Evolutionary conservation across 1,140 invertebrate species (phyloP), one percentile per base, ranked within the genome.

Genomic region (Chironomus striatipennis): DNA sequence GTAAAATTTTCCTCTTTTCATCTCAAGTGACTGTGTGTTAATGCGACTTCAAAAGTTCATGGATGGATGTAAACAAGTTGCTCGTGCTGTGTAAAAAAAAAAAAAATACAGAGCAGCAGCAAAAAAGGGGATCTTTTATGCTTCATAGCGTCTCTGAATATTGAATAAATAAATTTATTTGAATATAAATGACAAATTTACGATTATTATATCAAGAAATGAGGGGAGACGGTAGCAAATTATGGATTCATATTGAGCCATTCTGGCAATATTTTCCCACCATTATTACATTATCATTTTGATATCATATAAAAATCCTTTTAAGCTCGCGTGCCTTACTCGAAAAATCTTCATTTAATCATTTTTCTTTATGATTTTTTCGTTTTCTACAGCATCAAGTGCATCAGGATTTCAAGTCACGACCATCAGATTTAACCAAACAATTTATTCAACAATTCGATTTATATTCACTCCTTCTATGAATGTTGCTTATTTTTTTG

Each of bases 11-110:
- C 18, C 18, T 20, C 65, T 21, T 70, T 70, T 70, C 65, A 70
- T 70, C 65, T 70, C 47, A 57, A 57, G 12, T 57, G 47, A 57
- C 47, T 57, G 47, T 57, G 15, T 12, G 12, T 57, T 57, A 57
- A 57, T 57, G 47, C n/a, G 47, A 57, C n/a, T 57, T 57, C n/a
- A 57, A 57, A 57, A 57, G 47, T 57, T 57, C 47, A 57, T 57
- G n/a, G 47, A 47, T 15, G 15, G 43, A 34, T 5, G 24, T 34
- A 34, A 34, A 34, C 5, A 34, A 34, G 24, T 34, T 34, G 24
- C 24, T 34, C n/a, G 24, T 34, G 24, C 24, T 34, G 24, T 34
- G 15, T 12, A 57, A 10, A n/a, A n/a, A 57, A 57, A 57, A 57
- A 57, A 10, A n/a, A n/a, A 57, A 57, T 57, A n/a, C n/a, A n/a